Conservation (phyloP, 1,140 invertebrate species). For the Anastatus disparis region DNA sequence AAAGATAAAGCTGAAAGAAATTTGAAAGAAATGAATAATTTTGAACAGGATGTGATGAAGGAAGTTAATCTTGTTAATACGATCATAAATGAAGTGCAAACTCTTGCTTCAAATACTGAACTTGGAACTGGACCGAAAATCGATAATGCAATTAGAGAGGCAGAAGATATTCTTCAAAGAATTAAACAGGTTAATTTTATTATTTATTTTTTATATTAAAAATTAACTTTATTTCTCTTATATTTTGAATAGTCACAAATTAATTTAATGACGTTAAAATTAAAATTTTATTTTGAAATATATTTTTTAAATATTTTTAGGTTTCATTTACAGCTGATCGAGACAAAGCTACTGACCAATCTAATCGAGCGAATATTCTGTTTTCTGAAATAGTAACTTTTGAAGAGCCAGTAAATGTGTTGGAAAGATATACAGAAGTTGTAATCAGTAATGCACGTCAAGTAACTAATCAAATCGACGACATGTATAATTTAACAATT, state of each 20-base stretch:
- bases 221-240: neutral
- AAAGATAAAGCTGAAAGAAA: constrained; percentile 68
- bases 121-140: constrained; percentile 76
- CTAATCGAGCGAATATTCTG: constrained; percentile 73
- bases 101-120: constrained; percentile 75
- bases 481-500: constrained; percentile 76
- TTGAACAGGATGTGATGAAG: constrained; percentile 66
- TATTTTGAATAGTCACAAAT: too few relatives aligned
- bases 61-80: constrained; percentile 67
- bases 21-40: constrained; percentile 67
- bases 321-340: constrained; percentile 65
- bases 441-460: constrained; percentile 71
- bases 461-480: constrained; percentile 76
- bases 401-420: constrained; percentile 73
- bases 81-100: constrained; percentile 75
- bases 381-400: constrained; percentile 75
- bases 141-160: constrained; percentile 80
- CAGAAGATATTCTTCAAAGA: constrained; percentile 74
- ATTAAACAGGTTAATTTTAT: constrained; percentile 71
- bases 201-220: too few relatives aligned
- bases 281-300: neutral
- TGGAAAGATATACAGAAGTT: constrained; percentile 67
- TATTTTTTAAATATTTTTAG: neutral
- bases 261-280: too few relatives aligned
- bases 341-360: constrained; percentile 69